Base-by-base conservation (phyloP, 2,888 invertebrate genomes). In the Tridacna crocea region DNA sequence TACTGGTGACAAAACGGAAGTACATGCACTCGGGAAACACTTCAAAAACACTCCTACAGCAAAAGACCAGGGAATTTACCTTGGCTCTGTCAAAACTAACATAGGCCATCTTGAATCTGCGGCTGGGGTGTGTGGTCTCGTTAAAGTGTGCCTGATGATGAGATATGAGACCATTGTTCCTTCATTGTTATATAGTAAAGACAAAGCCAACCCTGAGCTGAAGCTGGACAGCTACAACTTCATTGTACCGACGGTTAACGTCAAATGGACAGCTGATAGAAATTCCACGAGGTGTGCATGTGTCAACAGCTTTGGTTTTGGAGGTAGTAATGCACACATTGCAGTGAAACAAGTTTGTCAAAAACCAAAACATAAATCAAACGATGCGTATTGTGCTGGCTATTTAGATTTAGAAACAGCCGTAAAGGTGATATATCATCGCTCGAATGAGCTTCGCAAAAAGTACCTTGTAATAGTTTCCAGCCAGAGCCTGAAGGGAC, bases 1-100 rank as follows among this genome's bases (percentile, higher is more conserved):
- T 26, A 85, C 88, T 24, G 91, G 92, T 4, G 92, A 91, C 79
- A 89, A 90, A 8, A 87, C 88, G 6, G 92, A 92, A 80, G 88
- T 79, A 4, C 87, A 83, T 36, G 80, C 88, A 10, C 75, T 91
- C 0, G 89, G 90, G 15, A 47, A 66, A n/a, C 86, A 89, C 47
- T 88, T 91, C n/a, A 74, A 72, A 0, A 48, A 36, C 46, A 26
- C 55, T 3, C 61, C 73, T 15, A 12, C 19, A 15, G 36, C n/a
- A 47, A 19, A 58, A 46, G 65, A 24, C 19, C 46, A 66, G 13
- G 63, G 46, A 15, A 58, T 75, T 8, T 51, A 80, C 51, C 86
- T 91, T n/a, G 91, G 91, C 0, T 90, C 91, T 0, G 90, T 89
- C 1, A 90, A 90, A 66, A 86, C 90, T 22, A 91, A 90, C 77